Base-by-base conservation (phyloP, 2,797 vertebrate species). In the Pogoniulus pusillus region DNA sequence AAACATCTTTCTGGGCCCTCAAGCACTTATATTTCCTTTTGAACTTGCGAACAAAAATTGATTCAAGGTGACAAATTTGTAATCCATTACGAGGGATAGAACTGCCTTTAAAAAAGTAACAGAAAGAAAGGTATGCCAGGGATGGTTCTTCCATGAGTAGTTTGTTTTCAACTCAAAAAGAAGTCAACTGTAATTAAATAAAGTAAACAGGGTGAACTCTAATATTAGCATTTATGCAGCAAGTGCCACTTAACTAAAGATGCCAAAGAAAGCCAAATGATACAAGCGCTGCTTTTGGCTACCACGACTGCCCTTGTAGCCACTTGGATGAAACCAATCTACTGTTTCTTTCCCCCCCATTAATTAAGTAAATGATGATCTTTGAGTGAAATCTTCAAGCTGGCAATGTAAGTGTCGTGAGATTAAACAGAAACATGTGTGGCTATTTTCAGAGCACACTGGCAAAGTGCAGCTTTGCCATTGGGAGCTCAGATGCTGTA, bases 61-160 rank as follows among this genome's bases (percentile, higher is more conserved):
- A 99, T 99, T 98, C 99, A 99, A 98, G 98, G 98, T 99, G 98
- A 99, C 98, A 98, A 98, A 98, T 98, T 98, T 98, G 98, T 98
- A 98, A 98, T 98, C 96, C 97, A 97, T 98, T 98, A 98, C 99
- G 98, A 99, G 99, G 98, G 98, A 99, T 99, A 98, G 98, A 97
- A 97, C 82, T 87, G 92, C 60, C 47, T 96, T 97, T 96, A 65
- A 43, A 96, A 96, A 98, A 13, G 49, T n/a, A 49, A 24, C 13
- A 24, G 13, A 24, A 24, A 49, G 24, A 20, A 97, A 96, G 95
- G 96, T 92, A 87, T 98, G 98, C 97, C 97, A 97, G 94, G 94
- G 97, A 97, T 97, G 94, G 92, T 96, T 96, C 96, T 96, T 96
- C 90, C 73, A 70, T 86, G 94, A 96, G 91, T 95, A 95, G 96